These are phyloP conservation scores for Drosophila helvetica DNA, from an alignment of 2,888 invertebrate species.

Conservation along the genomic window DNA sequence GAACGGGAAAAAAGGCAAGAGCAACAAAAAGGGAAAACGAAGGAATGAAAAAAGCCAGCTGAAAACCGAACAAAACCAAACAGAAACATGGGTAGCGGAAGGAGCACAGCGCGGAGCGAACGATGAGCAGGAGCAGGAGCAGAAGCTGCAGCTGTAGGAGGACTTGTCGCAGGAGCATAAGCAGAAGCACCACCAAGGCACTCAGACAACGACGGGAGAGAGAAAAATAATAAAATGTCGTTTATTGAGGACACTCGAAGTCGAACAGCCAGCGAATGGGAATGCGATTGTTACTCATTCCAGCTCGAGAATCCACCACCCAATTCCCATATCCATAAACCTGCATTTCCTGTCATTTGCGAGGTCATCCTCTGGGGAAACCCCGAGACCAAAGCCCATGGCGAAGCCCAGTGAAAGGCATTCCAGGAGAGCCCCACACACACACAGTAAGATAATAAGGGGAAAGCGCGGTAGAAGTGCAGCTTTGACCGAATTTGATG, in stretches of 20 bases:
- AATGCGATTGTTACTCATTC: constrained; percentile 26
- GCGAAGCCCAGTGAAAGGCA: constrained; percentile 6
- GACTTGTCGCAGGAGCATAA: not conserved
- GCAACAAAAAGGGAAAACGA: constrained; percentile 6
- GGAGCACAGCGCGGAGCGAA: constrained; percentile 3
- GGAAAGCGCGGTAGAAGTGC: constrained; percentile 25
- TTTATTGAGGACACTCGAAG: constrained; percentile 63
- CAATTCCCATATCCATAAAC: no score
- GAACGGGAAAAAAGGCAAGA: constrained; percentile 36
- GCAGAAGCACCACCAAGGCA: constrained; percentile 4
- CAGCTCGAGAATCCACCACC: not conserved
- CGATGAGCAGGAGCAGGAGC: not conserved
- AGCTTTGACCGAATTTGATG: constrained; percentile 45
- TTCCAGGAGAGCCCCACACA: not conserved
- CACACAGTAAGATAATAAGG: not conserved
- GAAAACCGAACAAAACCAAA: constrained; percentile 33
- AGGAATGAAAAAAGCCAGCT: not conserved
- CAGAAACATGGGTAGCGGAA: constrained; percentile 36
- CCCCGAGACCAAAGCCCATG: constrained; percentile 37
- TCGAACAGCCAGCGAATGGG: constrained; percentile 23
- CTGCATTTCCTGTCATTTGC: no score
- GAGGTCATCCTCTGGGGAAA: no score
- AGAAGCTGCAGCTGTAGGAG: not conserved
- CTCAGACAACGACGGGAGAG: constrained; percentile 7
- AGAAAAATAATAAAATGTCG: constrained; percentile 71